Percentiles rank a stretch among this genome's conserved stretches.
phyloP scores from a whole-genome alignment of 2,888 invertebrate species.

The Camponotus fellah region DNA sequence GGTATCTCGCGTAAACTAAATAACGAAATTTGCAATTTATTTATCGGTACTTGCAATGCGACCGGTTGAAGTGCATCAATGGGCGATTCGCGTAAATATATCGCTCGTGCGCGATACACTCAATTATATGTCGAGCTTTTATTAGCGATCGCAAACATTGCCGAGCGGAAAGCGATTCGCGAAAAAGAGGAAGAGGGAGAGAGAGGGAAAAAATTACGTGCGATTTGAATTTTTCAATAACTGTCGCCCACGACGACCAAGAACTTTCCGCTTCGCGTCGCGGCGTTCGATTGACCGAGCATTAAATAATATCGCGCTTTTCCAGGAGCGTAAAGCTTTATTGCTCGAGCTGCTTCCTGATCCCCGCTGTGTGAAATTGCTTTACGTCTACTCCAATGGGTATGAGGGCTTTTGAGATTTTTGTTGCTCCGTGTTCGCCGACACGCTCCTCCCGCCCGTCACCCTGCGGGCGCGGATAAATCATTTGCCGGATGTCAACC shows the following conservation, averaged over 20 bases:
- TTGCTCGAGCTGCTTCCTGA: constrained; percentile 71
- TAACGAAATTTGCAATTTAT: constrained; percentile 59
- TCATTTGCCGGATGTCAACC: constrained; percentile 33
- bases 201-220: constrained; percentile 18
- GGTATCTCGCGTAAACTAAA: constrained; percentile 56
- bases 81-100: constrained; percentile 52
- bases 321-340: constrained; percentile 62
- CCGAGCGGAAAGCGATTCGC: constrained; percentile 30
- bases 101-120: constrained; percentile 33
- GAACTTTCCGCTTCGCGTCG: constrained; percentile 30
- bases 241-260: constrained; percentile 13
- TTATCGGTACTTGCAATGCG: constrained; percentile 50
- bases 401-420: constrained; percentile 67
- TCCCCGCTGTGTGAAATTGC: constrained; percentile 72
- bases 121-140: constrained; percentile 57
- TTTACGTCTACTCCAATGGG: constrained; percentile 67
- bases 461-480: constrained; percentile 29
- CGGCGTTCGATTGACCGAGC: constrained; percentile 66
- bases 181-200: not conserved
- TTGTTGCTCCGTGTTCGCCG: constrained; percentile 57
- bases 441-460: constrained; percentile 41
- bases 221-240: constrained; percentile 56
- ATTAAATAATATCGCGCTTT: constrained; percentile 73
- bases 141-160: constrained; percentile 57
- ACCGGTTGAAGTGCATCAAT: constrained; percentile 50